These are phyloP conservation scores for Clarias batrachus DNA, from an alignment of 2,113 vertebrate species.

Conservation along the genomic window DNA sequence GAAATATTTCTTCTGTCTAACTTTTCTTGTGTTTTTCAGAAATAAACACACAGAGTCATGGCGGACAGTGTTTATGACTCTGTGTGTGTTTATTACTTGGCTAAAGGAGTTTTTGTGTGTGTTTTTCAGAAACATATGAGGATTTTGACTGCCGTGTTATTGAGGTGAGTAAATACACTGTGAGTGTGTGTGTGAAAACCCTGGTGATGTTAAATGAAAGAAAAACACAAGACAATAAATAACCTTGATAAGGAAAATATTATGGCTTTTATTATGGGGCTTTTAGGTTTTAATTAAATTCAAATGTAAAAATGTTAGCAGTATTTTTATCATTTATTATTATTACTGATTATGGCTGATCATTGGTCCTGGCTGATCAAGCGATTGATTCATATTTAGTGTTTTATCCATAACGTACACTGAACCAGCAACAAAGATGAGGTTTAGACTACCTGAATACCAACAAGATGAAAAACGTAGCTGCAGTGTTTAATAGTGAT, in stretches of 20 bases:
- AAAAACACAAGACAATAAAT: neutral
- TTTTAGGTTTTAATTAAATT: neutral
- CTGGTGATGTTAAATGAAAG: neutral
- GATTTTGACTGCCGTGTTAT: conserved; percentile 88
- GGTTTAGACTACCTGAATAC: neutral
- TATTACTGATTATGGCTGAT: no score
- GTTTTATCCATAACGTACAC: neutral
- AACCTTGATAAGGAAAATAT: neutral
- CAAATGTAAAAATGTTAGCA: no score
- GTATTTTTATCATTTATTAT: no score
- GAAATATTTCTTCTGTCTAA: neutral
- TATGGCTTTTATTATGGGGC: no score
- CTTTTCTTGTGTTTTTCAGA: conserved; percentile 10
- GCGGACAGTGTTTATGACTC: neutral
- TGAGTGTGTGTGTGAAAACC: neutral
- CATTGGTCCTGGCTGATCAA: no score
- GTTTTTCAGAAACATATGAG: conserved; percentile 83
- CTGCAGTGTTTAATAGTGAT: neutral
- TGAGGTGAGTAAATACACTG: conserved; percentile 79
- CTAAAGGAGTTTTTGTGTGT: neutral
- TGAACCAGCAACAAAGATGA: neutral
- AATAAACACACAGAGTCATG: neutral
- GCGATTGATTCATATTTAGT: neutral
- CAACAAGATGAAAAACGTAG: neutral
- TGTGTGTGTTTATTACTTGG: neutral